Percentiles rank a stretch among this genome's conserved stretches.
Evolutionary conservation across 92 coral and sea anemone genomes (phyloP).

Genomic region (Actinernus sp.): DNA sequence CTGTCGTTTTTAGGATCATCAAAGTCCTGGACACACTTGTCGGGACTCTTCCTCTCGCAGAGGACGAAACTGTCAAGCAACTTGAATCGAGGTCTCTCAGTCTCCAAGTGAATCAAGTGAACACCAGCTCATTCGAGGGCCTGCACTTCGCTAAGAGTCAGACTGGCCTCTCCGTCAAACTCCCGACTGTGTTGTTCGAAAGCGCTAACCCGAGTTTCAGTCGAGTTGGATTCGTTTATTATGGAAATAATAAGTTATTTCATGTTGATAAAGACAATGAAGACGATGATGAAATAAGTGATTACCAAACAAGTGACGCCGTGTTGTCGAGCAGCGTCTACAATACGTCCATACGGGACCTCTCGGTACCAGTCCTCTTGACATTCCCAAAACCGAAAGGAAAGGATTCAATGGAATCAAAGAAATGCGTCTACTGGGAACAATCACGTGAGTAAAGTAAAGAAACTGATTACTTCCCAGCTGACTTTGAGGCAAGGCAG

Average conservation of each 20-base stretch:
- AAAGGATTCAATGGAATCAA: background rate
- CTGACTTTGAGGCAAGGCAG: too few relatives aligned
- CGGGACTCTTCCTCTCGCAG: slow-evolving; percentile 63
- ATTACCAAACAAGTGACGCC: slow-evolving; percentile 1
- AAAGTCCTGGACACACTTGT: slow-evolving; percentile 70
- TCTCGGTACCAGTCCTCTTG: slow-evolving; percentile 20
- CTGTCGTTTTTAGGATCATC: slow-evolving; percentile 53
- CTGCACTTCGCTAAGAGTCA: slow-evolving; percentile 31
- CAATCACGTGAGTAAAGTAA: background rate
- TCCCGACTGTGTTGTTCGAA: slow-evolving; percentile 9
- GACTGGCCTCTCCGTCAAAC: slow-evolving; percentile 30
- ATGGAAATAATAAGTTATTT: slow-evolving; percentile 78
- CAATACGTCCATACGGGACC: slow-evolving; percentile 8
- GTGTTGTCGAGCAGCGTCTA: slow-evolving; percentile 33
- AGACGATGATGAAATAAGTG: slow-evolving; percentile 26
- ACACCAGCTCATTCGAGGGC: slow-evolving; percentile 57
- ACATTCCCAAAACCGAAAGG: slow-evolving; percentile 26
- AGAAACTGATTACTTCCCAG: too few relatives aligned
- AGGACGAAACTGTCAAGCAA: slow-evolving; percentile 40
- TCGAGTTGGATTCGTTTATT: slow-evolving; percentile 75
- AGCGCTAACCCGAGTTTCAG: background rate
- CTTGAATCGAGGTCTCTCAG: slow-evolving; percentile 60
- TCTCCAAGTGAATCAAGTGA: slow-evolving; percentile 63
- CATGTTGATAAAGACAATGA: slow-evolving; percentile 37
- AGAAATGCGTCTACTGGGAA: slow-evolving; percentile 27